These are phyloP conservation scores for Sarcophaga variegata DNA, from an alignment of 2,888 invertebrate species.

Conservation along the genomic window DNA sequence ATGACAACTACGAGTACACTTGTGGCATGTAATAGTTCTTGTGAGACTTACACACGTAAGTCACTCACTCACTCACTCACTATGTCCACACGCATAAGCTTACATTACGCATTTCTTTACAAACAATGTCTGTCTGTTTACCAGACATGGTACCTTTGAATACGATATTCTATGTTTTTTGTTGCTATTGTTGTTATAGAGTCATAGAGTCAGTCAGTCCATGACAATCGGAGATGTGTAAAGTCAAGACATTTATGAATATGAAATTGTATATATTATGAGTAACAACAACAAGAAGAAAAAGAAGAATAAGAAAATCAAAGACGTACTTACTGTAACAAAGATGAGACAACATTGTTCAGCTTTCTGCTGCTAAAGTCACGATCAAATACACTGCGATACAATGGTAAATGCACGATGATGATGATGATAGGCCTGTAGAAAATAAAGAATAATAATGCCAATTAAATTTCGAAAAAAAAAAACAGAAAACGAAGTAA, in stretches of 20 bases:
- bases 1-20: slow-evolving; percentile 59
- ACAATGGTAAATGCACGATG: not conserved
- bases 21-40: slow-evolving; percentile 62
- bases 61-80: slow-evolving; percentile 31
- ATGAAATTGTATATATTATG: slow-evolving; percentile 68
- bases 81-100: not conserved
- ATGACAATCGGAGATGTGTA: slow-evolving; percentile 65
- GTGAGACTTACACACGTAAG: slow-evolving; percentile 55
- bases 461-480: slow-evolving; percentile 62
- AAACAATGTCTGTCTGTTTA: no score
- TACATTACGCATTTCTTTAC: not conserved
- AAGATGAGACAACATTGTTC: not conserved
- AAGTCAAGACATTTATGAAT: slow-evolving; percentile 68
- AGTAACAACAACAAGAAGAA: not conserved
- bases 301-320: no score
- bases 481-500: slow-evolving; percentile 7
- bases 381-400: not conserved
- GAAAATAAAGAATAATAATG: slow-evolving; percentile 49
- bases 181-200: slow-evolving; percentile 41
- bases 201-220: slow-evolving; percentile 36
- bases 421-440: not conserved
- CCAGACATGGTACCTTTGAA: no score
- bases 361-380: not conserved
- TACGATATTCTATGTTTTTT: not conserved
- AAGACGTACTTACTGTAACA: not conserved